Evolutionary conservation across 2,888 invertebrate species (phyloP), one percentile per base, ranked within the genome.

Genomic region (Thelaira solivaga): DNA sequence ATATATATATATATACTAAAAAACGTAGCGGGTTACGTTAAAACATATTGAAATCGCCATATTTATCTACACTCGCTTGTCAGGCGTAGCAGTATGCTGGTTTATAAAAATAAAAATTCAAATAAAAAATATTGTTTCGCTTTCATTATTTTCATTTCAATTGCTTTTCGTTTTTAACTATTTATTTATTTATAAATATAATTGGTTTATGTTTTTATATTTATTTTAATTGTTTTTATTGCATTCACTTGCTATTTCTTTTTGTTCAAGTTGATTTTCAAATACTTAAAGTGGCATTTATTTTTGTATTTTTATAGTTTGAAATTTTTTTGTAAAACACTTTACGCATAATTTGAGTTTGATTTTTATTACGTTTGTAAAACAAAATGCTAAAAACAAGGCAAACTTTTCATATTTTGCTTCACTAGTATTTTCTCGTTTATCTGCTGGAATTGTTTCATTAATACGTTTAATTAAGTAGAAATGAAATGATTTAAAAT

Each of bases 161-260:
- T 36, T 31, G 31, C 20, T 31, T 31, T 4, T 7, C 20, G 18
- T 31, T 4, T 7, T 1, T n/a, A 26, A 3, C 4, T 5, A 26
- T 26, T 26, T 26, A 1, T 2, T 36, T 36, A n/a, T 18, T 43
- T 43, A 20, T 49, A 29, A 8, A 16, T 8, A 8, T 29, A 4
- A 16, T 16, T 49, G 8, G 16, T 16, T 13, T 49, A 13, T 1
- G 8, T 13, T 26, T 26, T 26, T 39, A 24, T 24, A 39, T 10
- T 24, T 11, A 39, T 41, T 41, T 41, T 11, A 57, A 41, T 24
- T 57, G 26, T 57, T 57, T n/a, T n/a, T 41, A 57, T 26, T 36
- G 16, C 57, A 36, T 22, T 55, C 13, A 53, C 20, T 34, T 22
- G 13, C 3, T 36, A 6, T n/a, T 36, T 53, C 4, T 7, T 7